Conservation (phyloP, 2,113 vertebrate genomes). For the Mormyrus lacerda region DNA sequence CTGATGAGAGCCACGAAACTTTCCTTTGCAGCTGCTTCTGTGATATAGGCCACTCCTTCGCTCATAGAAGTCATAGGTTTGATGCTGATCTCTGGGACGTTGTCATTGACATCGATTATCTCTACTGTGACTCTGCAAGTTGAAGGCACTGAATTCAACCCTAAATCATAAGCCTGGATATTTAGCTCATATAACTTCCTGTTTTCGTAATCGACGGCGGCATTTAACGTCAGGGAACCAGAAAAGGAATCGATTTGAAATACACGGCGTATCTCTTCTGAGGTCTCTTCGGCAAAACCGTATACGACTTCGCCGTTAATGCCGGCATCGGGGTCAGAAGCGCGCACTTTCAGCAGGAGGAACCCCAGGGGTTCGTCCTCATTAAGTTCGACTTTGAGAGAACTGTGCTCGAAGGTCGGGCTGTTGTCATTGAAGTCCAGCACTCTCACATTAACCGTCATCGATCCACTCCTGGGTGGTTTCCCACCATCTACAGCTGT, state of each 20-base stretch:
- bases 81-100: conserved; percentile 60
- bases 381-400: conserved; percentile 54
- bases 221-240: conserved; percentile 54
- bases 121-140: conserved; percentile 55
- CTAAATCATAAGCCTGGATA: conserved; percentile 55
- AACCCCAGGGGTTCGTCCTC: conserved; percentile 59
- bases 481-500: conserved; percentile 48
- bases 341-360: conserved; percentile 55
- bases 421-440: conserved; percentile 68
- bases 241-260: conserved; percentile 56
- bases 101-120: conserved; percentile 64
- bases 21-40: conserved; percentile 59
- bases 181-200: conserved; percentile 51
- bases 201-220: conserved; percentile 56
- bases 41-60: conserved; percentile 61
- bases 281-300: conserved; percentile 42
- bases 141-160: conserved; percentile 46
- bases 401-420: conserved; percentile 57
- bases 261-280: conserved; percentile 37
- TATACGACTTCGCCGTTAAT: conserved; percentile 60
- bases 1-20: conserved; percentile 68
- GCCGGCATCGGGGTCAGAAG: conserved; percentile 60
- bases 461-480: conserved; percentile 43
- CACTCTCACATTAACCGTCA: conserved; percentile 52
- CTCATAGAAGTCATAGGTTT: conserved; percentile 63